These are phyloP conservation scores for Epinephelus coioides DNA, from an alignment of 2,797 vertebrate species.

Conservation along the genomic window DNA sequence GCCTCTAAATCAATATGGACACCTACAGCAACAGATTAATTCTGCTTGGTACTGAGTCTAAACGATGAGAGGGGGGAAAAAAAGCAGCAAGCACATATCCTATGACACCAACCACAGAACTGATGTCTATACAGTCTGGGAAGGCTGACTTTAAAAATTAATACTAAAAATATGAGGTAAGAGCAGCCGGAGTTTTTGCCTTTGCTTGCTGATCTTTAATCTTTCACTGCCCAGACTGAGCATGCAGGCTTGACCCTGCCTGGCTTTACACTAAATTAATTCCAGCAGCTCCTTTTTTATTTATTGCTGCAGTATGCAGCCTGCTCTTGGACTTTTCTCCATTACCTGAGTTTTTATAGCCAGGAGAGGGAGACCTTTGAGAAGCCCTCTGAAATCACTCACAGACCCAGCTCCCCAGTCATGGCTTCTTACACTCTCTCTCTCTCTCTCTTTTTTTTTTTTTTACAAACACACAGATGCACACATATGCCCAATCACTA, in stretches of 20 bases:
- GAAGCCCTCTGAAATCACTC: constrained; percentile 80
- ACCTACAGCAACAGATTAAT: constrained; percentile 61
- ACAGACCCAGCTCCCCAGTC: constrained; percentile 63
- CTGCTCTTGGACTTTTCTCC: constrained; percentile 76
- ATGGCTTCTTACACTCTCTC: constrained; percentile 41
- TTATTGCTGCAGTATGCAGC: constrained; percentile 79
- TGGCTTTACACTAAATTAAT: constrained; percentile 83
- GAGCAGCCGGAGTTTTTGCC: constrained; percentile 72
- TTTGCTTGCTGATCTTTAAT: constrained; percentile 83
- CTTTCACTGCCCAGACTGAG: constrained; percentile 80
- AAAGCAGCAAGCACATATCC: constrained; percentile 44
- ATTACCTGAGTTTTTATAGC: constrained; percentile 78
- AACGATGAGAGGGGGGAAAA: constrained; percentile 25
- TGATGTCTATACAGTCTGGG: constrained; percentile 52
- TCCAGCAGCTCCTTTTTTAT: constrained; percentile 81
- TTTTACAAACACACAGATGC: constrained; percentile 35
- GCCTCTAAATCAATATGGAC: constrained; percentile 71
- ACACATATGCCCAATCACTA: constrained; percentile 11
- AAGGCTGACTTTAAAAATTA: constrained; percentile 57
- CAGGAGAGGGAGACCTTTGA: constrained; percentile 78
- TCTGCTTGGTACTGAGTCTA: constrained; percentile 46
- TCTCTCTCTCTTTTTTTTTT: not conserved
- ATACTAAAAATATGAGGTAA: constrained; percentile 69
- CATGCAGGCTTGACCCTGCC: constrained; percentile 77
- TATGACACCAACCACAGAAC: constrained; percentile 63